Percentiles rank a stretch among this genome's conserved stretches.
These are phyloP conservation scores for Oncorhynchus nerka DNA, from an alignment of 2,113 vertebrate genomes.

Conservation along the genomic window DNA sequence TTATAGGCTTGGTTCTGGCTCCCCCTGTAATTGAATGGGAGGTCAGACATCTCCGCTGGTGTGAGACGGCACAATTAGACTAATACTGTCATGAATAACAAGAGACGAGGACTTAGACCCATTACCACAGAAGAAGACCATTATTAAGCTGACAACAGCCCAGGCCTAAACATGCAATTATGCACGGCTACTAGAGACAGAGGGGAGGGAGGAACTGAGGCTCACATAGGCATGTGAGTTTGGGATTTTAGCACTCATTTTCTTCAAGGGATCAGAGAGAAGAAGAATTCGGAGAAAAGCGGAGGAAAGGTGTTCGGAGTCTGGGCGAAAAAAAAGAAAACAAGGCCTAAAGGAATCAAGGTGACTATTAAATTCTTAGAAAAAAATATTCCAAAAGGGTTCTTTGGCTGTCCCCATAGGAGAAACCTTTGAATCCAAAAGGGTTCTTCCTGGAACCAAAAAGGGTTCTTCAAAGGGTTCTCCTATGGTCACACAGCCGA, in stretches of 20 bases:
- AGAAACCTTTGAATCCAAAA: no score
- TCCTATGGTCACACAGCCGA: no score
- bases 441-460: no score
- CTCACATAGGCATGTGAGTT: neutral
- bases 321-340: neutral
- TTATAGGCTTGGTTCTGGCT: neutral
- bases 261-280: neutral
- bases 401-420: no score
- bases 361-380: no score
- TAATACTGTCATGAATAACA: constrained; percentile 14
- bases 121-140: constrained; percentile 34
- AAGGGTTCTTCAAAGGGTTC: no score
- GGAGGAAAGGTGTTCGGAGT: neutral
- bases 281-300: no score
- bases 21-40: neutral
- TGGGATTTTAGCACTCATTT: neutral
- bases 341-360: neutral
- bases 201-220: neutral
- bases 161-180: constrained; percentile 14
- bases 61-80: constrained; percentile 7
- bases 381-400: no score
- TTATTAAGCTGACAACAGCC: constrained; percentile 17
- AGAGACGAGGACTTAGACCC: constrained; percentile 17
- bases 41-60: neutral
- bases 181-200: neutral